Evolutionary conservation across 2,113 vertebrate species (phyloP), one percentile per base, ranked within the genome.

Genomic region (Misgurnus mizolepis): DNA sequence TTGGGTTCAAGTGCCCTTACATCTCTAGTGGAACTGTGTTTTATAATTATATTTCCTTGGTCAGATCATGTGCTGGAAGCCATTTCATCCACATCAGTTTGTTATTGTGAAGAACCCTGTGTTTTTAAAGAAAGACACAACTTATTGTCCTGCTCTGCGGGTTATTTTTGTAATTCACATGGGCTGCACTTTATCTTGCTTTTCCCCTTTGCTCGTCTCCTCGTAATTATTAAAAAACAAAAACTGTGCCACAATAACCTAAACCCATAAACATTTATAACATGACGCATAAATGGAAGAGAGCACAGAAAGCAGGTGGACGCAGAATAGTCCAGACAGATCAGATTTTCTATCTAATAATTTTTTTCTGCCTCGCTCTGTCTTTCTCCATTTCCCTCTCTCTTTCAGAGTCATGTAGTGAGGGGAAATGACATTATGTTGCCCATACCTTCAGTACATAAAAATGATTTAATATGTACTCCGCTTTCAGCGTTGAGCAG

Each of bases 381-480:
- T 67, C 50, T 70, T 22, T 76, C 80, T 65, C 34, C 50, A 58
- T 43, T 34, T 66, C 58, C 61, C 53, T 78, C 49, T 66, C 22
- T 43, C 68, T 64, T 45, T 18, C 41, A 72, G 73, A 67, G 55
- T 81, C 68, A 41, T 75, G 67, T 53, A 71, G 66, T 65, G 39
- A 39, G 78, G 66, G 81, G 61, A 79, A 79, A 83, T 72, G 77
- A 85, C 90, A 89, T 91, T 91, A 89, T 89, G 86, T 88, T 83
- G 85, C 84, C 87, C 89, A 86, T 92, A 93, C 89, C 88, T 90
- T 92, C 88, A 86, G 85, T 87, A 85, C 89, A 90, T 92, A 91
- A 93, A 92, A 91, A 91, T 93, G 92, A 93, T 93, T 92, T 93
- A 92, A 89, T 88, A 87, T 86, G 87, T 91, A 86, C 90, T 91